Conservation (phyloP, 1,140 invertebrate genomes). For the Leptoteleia sp. region DNA sequence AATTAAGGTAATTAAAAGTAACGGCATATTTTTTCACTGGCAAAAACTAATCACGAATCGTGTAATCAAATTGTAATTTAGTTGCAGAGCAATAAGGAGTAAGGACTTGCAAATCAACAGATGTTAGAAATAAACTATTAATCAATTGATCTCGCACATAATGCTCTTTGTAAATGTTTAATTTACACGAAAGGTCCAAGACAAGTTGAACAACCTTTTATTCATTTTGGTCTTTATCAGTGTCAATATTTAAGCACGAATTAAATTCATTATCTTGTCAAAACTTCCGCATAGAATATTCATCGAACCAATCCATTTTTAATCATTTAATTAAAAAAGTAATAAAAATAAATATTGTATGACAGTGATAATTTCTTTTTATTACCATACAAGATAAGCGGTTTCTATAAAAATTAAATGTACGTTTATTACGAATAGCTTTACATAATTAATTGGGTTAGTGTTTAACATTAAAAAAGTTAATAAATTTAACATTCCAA, state of each 20-base stretch:
- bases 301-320: constrained; percentile 9
- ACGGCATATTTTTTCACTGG: no score
- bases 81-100: no score
- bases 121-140: constrained; percentile 47
- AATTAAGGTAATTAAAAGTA: no score
- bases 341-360: no score
- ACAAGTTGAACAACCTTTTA: constrained; percentile 1
- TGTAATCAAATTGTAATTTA: no score
- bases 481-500: no score
- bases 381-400: no score
- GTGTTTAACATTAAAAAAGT: no score
- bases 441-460: no score
- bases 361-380: neutral
- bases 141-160: constrained; percentile 35
- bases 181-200: constrained; percentile 3
- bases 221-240: constrained; percentile 13
- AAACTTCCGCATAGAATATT: constrained; percentile 10
- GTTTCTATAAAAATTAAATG: no score
- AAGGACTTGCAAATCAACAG: constrained; percentile 32
- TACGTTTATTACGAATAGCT: no score
- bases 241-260: constrained; percentile 33
- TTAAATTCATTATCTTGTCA: constrained; percentile 24
- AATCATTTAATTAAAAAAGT: constrained; percentile 15
- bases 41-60: no score
- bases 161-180: constrained; percentile 30